These are phyloP conservation scores for Amaurobius ferox DNA, from an alignment of 2,888 invertebrate genomes.

Conservation along the genomic window DNA sequence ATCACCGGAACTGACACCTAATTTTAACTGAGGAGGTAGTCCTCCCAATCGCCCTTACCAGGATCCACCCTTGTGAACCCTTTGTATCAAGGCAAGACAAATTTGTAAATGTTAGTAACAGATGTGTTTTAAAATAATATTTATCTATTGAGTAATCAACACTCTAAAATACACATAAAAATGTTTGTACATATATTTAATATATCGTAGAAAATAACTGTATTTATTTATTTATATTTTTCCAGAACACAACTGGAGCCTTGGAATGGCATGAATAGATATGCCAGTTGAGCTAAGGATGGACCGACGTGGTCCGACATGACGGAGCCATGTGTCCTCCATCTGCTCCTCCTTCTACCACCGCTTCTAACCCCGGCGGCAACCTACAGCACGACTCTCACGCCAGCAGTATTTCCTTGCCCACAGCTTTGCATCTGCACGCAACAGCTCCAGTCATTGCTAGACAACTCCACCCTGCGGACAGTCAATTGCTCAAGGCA, in stretches of 20 bases:
- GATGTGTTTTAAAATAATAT: no score
- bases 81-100: no score
- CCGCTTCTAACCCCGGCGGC: constrained; percentile 28
- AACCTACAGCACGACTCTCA: not conserved
- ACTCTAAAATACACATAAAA: no score
- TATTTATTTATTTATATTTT: not conserved
- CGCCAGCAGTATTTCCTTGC: not conserved
- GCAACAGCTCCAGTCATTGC: constrained; percentile 13
- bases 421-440: constrained; percentile 33
- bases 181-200: no score
- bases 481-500: constrained; percentile 77
- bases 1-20: no score
- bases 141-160: no score
- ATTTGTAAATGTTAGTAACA: no score
- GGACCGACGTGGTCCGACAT: constrained; percentile 62
- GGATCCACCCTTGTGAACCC: no score
- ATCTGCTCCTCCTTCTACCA: constrained; percentile 34
- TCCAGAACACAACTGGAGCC: not conserved
- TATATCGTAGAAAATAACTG: no score
- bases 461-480: constrained; percentile 65
- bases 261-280: constrained; percentile 7
- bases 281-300: constrained; percentile 22
- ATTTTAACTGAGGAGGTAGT: no score
- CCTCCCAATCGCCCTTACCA: no score
- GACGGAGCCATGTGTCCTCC: constrained; percentile 40